These are phyloP conservation scores for Pseudococcus jackbeardsleyi DNA, from an alignment of 2,888 invertebrate genomes.

Conservation along the genomic window DNA sequence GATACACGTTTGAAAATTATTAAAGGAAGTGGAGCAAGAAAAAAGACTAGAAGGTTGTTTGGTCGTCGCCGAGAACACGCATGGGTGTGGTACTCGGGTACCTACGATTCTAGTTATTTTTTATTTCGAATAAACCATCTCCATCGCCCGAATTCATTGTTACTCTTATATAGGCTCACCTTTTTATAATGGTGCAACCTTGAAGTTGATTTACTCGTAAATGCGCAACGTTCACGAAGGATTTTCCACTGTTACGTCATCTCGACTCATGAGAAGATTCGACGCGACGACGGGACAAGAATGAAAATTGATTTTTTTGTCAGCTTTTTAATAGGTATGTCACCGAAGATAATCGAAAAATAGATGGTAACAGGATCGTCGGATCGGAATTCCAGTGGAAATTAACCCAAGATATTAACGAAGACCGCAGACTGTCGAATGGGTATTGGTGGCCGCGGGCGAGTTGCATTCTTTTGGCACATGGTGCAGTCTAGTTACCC, in stretches of 20 bases:
- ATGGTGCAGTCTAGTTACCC: slow-evolving; percentile 40
- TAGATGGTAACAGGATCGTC: not conserved
- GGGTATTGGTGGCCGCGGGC: not conserved
- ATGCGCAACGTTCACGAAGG: slow-evolving; percentile 42
- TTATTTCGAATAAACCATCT: slow-evolving; percentile 21
- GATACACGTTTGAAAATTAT: slow-evolving; percentile 26
- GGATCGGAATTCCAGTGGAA: not conserved
- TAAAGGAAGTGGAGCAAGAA: slow-evolving; percentile 55
- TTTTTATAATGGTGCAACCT: slow-evolving; percentile 36
- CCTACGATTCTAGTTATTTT: not conserved
- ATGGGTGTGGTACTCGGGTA: slow-evolving; percentile 11
- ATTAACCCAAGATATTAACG: not conserved
- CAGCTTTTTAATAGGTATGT: not conserved
- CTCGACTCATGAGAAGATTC: not conserved
- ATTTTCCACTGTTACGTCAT: slow-evolving; percentile 52
- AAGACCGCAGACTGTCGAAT: not conserved
- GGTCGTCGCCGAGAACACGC: slow-evolving; percentile 45
- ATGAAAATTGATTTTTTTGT: not conserved
- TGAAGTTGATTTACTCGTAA: slow-evolving; percentile 45
- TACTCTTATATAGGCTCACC: slow-evolving; percentile 31
- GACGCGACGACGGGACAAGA: not conserved
- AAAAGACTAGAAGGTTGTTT: slow-evolving; percentile 44
- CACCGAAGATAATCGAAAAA: not conserved
- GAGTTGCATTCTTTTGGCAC: slow-evolving; percentile 34
- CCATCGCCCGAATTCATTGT: slow-evolving; percentile 27